These are phyloP conservation scores for Syngnathus floridae DNA, from an alignment of 2,113 vertebrate genomes.

Conservation along the genomic window DNA sequence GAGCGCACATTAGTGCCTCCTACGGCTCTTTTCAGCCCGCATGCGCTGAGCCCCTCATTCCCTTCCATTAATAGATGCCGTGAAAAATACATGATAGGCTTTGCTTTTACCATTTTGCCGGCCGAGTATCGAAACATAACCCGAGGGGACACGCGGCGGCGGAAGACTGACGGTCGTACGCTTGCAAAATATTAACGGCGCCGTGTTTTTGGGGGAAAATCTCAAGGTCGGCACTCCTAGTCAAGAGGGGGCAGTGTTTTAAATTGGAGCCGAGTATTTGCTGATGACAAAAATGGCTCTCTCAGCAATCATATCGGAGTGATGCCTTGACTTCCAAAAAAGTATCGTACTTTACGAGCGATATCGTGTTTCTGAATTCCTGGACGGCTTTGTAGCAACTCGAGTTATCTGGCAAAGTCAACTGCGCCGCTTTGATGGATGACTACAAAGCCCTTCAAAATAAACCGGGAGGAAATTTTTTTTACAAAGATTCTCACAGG, in stretches of 20 bases:
- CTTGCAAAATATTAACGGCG: conserved; percentile 2
- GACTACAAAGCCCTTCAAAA: conserved; percentile 3
- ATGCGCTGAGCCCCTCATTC: conserved; percentile 38
- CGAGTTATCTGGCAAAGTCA: neutral
- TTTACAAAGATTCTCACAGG: conserved; percentile 37
- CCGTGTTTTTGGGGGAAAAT: neutral
- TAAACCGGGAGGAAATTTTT: conserved; percentile 1
- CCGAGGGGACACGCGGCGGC: neutral
- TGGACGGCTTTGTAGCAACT: too few species aligned
- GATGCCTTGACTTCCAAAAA: too few species aligned
- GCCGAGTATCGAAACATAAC: conserved; percentile 21
- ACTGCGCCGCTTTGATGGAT: neutral
- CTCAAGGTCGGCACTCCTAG: too few species aligned
- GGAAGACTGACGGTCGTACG: neutral
- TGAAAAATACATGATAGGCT: conserved; percentile 35
- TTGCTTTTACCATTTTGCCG: conserved; percentile 37
- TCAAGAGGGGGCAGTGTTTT: neutral
- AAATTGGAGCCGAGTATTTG: too few species aligned
- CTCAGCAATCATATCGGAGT: too few species aligned
- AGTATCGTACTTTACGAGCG: too few species aligned
- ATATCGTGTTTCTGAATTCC: too few species aligned
- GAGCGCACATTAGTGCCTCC: conserved; percentile 41
- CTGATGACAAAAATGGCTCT: too few species aligned
- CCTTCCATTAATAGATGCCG: conserved; percentile 45
- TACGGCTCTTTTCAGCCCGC: conserved; percentile 13